Evolutionary conservation across 2,888 invertebrate genomes (phyloP).

Genomic region (Biston stratarius): DNA sequence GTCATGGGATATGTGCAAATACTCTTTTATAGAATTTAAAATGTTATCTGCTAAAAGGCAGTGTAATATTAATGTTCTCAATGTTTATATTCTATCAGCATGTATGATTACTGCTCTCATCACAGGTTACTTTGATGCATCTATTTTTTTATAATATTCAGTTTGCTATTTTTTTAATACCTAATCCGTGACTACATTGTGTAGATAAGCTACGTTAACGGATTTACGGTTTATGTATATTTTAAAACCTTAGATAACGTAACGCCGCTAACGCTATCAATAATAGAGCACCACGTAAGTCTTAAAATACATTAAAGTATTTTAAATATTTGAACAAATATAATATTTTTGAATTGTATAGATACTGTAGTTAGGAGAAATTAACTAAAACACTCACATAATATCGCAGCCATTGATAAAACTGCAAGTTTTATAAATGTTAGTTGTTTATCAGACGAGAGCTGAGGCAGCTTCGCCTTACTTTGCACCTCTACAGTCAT

Average conservation of each 20-base stretch:
- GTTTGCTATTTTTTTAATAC: neutral
- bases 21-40: no score
- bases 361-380: constrained; percentile 2
- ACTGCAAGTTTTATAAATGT: constrained; percentile 91
- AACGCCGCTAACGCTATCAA: constrained; percentile 39
- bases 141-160: no score
- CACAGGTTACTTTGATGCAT: no score
- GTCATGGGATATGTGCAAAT: no score
- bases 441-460: constrained; percentile 83
- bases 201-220: constrained; percentile 3
- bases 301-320: neutral
- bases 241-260: neutral
- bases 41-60: no score
- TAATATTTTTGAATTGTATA: neutral
- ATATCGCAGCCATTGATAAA: constrained; percentile 95
- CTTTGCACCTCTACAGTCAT: constrained; percentile 77
- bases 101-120: no score
- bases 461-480: constrained; percentile 72
- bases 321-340: neutral
- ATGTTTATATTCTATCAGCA: no score
- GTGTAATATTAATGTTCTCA: no score
- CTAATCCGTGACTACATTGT: constrained; percentile 33
- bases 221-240: constrained; percentile 18
- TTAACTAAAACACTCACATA: constrained; percentile 91
- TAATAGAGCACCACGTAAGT: constrained; percentile 62